Conservation (phyloP, 2,797 vertebrate species). For the Apodemus agrarius region DNA sequence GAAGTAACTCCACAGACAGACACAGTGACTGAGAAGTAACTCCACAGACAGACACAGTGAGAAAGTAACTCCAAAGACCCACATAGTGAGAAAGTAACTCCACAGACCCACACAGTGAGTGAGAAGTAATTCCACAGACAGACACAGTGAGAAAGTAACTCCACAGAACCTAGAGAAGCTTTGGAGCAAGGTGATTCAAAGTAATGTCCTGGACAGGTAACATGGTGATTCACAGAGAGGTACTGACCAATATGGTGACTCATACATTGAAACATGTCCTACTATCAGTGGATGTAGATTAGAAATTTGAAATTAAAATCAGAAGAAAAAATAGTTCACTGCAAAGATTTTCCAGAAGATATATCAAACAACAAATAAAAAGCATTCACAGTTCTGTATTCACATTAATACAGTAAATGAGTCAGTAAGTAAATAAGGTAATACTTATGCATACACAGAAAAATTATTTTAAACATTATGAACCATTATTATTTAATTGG, state of each 20-base stretch:
- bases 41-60: background rate
- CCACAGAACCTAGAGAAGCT: background rate
- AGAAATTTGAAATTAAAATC: constrained; percentile 6
- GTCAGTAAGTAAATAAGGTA: background rate
- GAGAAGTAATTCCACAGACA: background rate
- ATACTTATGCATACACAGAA: background rate
- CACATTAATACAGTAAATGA: background rate
- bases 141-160: background rate
- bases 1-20: no score
- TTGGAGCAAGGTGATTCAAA: background rate
- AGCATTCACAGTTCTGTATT: constrained; percentile 13
- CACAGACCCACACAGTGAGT: background rate
- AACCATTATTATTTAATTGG: background rate
- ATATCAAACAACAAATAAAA: background rate
- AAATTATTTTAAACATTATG: constrained; percentile 30
- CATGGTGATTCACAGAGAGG: background rate
- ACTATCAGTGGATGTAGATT: background rate
- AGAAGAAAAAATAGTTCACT: background rate
- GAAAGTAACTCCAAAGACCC: background rate
- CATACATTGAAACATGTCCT: background rate
- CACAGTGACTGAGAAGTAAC: no score
- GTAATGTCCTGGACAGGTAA: background rate
- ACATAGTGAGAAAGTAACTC: background rate
- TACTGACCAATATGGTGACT: background rate
- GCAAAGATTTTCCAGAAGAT: background rate